Conservation (phyloP, 2,888 invertebrate species). For the Eupithecia exiguata region DNA sequence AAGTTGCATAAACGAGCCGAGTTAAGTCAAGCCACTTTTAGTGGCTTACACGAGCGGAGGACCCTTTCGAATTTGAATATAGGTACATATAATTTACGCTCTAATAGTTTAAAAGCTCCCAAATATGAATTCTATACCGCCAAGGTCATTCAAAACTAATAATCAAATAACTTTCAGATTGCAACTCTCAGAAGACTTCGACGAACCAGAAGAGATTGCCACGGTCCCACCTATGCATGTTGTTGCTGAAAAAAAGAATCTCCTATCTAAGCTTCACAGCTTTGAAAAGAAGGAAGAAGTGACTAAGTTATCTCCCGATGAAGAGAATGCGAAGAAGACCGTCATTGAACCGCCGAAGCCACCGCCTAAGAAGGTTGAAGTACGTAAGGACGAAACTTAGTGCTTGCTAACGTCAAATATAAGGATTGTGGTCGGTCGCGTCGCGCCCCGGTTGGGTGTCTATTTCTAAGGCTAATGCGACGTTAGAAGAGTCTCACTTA, state of each 20-base stretch:
- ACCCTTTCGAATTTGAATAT: no score
- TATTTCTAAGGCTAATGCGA: no score
- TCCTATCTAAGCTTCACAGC: conserved; percentile 70
- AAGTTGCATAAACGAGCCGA: no score
- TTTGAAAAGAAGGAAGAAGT: conserved; percentile 69
- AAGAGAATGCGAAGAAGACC: conserved; percentile 29
- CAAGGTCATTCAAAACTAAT: background rate
- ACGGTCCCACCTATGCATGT: conserved; percentile 71
- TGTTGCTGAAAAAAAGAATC: conserved; percentile 72
- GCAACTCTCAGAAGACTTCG: conserved; percentile 64
- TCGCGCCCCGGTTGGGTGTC: no score
- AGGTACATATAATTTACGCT: no score
- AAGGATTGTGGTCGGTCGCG: no score
- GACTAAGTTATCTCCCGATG: conserved; percentile 24
- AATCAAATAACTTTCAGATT: conserved; percentile 54
- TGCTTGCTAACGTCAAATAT: no score
- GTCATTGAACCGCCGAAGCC: conserved; percentile 56
- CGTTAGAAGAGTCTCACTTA: no score
- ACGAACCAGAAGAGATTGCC: conserved; percentile 58
- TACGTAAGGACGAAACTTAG: conserved; percentile 37
- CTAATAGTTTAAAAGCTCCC: no score
- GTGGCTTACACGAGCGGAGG: no score
- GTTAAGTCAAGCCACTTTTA: no score
- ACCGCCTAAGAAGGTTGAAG: conserved; percentile 68
- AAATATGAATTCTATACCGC: background rate